Evolutionary conservation across 1,140 invertebrate species (phyloP).

Genomic region (Calliphora vicina): DNA sequence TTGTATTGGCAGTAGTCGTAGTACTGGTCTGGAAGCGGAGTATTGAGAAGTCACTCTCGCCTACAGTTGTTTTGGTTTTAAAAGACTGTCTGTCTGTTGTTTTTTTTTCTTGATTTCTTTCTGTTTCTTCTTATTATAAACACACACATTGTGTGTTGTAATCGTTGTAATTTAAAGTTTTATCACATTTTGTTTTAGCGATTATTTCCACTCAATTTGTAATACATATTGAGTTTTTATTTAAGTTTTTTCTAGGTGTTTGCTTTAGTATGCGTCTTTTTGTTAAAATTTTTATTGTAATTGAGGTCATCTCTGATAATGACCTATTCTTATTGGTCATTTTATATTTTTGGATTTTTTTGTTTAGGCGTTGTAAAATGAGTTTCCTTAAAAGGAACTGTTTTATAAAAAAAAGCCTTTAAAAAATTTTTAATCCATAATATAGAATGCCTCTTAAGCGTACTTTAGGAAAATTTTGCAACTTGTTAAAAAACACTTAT

Average conservation of each 20-base stretch:
- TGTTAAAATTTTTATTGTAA: neutral
- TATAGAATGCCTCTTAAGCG: too few relatives aligned
- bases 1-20: neutral
- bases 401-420: too few relatives aligned
- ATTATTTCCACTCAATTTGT: slow-evolving; percentile 8
- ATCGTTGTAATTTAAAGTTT: neutral
- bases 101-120: slow-evolving; percentile 3
- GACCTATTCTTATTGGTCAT: slow-evolving; percentile 19
- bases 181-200: neutral
- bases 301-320: slow-evolving; percentile 30
- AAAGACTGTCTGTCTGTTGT: neutral
- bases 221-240: slow-evolving; percentile 5
- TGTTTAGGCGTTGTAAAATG: too few relatives aligned
- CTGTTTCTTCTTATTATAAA: neutral
- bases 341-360: neutral
- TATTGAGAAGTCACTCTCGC: neutral
- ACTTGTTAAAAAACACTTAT: too few relatives aligned
- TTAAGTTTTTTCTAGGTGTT: neutral
- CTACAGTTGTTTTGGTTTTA: neutral
- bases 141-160: neutral
- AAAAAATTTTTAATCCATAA: too few relatives aligned
- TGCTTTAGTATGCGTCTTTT: neutral
- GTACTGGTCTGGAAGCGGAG: neutral
- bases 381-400: too few relatives aligned
- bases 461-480: too few relatives aligned